These are phyloP conservation scores for Drosophila peninsularis DNA, from an alignment of 2,888 invertebrate species.

Conservation along the genomic window DNA sequence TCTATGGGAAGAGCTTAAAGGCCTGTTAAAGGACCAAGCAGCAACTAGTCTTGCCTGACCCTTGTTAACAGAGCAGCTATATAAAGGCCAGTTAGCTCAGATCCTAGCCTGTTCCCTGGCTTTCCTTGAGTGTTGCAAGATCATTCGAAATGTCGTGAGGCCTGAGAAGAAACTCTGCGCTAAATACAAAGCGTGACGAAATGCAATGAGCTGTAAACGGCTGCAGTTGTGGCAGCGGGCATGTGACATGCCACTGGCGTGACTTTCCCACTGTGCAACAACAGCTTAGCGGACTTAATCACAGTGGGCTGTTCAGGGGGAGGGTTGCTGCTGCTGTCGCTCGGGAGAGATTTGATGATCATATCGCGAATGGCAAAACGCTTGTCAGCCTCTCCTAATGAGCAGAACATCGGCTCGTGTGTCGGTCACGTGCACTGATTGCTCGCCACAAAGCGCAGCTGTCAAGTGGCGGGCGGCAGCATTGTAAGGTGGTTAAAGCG, in stretches of 20 bases:
- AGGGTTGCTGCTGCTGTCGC: conserved; percentile 27
- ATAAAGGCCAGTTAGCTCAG: too few relatives aligned
- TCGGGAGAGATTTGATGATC: conserved; percentile 62
- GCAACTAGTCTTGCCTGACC: too few relatives aligned
- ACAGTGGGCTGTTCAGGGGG: conserved; percentile 9
- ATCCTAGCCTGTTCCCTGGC: not conserved
- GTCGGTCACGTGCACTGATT: conserved; percentile 70
- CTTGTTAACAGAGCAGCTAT: too few relatives aligned
- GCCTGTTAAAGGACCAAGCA: too few relatives aligned
- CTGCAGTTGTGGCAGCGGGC: conserved; percentile 29
- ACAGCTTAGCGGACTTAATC: conserved; percentile 51
- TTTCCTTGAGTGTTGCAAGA: not conserved
- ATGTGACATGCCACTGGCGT: conserved; percentile 49
- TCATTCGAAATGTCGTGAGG: not conserved
- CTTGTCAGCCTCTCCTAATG: conserved; percentile 75
- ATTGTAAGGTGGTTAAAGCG: conserved; percentile 52
- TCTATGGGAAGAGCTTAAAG: too few relatives aligned
- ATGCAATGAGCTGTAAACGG: conserved; percentile 62
- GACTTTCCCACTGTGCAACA: conserved; percentile 66
- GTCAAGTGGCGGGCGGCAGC: conserved; percentile 62
- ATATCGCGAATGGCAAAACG: conserved; percentile 63
- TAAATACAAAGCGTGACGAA: conserved; percentile 29
- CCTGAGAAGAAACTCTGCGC: not conserved
- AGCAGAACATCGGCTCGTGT: conserved; percentile 71
- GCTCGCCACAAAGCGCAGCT: conserved; percentile 46